phyloP scores from a whole-genome alignment of 2,113 vertebrate genomes.

The Anhinga rufa region DNA sequence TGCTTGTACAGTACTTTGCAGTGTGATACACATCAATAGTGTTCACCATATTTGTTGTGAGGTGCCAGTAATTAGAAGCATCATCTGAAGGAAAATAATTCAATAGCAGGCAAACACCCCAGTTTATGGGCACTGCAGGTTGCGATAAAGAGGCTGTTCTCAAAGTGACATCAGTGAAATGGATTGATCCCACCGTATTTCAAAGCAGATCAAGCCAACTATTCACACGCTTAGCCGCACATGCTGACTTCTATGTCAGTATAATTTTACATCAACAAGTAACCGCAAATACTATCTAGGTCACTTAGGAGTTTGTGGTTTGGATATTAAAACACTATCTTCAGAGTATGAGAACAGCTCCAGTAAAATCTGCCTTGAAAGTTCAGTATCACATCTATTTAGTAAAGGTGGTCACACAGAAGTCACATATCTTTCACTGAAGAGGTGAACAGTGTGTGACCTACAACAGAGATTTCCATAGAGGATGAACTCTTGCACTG shows the following conservation, averaged over 20 bases:
- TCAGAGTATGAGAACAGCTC: not conserved
- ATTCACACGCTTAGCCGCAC: not conserved
- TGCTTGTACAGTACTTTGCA: not conserved
- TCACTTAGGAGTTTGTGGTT: not conserved
- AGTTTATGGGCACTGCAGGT: not conserved
- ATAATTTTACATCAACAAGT: not conserved
- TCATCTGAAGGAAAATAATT: not conserved
- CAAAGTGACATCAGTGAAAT: not conserved
- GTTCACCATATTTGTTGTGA: not conserved
- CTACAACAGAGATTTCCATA: not conserved
- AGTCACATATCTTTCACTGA: not conserved
- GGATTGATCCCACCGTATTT: not conserved
- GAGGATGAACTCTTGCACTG: not conserved
- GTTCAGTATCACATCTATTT: not conserved
- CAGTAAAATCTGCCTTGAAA: not conserved
- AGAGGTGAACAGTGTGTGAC: not conserved
- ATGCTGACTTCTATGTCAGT: not conserved
- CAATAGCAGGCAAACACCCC: not conserved
- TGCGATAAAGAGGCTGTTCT: not conserved
- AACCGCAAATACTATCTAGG: not conserved
- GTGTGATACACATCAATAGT: not conserved
- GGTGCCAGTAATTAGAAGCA: not conserved
- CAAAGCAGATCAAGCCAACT: not conserved
- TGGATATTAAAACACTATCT: not conserved
- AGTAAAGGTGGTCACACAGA: not conserved